Evolutionary conservation across 1,140 invertebrate species (phyloP), one percentile per base, ranked within the genome.

Genomic region (Cydia pomonella): DNA sequence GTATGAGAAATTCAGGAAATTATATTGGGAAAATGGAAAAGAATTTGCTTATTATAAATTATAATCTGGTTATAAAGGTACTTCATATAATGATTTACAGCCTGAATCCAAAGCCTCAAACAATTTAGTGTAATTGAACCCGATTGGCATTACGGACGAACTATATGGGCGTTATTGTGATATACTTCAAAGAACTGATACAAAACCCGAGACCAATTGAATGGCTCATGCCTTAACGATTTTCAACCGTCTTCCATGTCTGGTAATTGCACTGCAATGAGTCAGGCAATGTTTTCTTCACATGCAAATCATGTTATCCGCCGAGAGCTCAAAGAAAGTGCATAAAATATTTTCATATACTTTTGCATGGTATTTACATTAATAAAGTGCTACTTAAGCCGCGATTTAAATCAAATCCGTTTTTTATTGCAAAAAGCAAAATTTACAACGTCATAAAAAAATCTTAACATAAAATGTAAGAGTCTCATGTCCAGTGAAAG

Each of bases 211-310:
- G 53, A 59, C 53, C 21, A 59, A 59, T 59, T 69, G 1, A 66
- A 69, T 69, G 27, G 27, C 16, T 33, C 64, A 5, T 69, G 12
- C n/a, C 64, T 18, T 21, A 72, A 25, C 64, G 47, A 25, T 69
- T 75, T 75, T 71, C 74, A 75, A 47, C 27, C 69, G 74, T 59
- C 74, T 71, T 27, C 13, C 44, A 21, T 50, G 44, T 53, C 27
- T 18, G 38, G 66, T 69, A 69, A 69, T 69, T 41, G 64, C 18
- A 18, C 7, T 33, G 63, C 25, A 16, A 66, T 69, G 64, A 69
- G 27, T 69, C 64, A 69, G 64, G 33, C 29, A 69, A 69, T 33
- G 64, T 69, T 69, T 41, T 18, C 64, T 21, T 21, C 27, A 41
- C 64, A 69, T 69, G 64, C 64, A 69, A 69, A 69, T 69, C 64